Base-by-base conservation (phyloP, 2,797 vertebrate genomes). In the Botia kubotai region DNA sequence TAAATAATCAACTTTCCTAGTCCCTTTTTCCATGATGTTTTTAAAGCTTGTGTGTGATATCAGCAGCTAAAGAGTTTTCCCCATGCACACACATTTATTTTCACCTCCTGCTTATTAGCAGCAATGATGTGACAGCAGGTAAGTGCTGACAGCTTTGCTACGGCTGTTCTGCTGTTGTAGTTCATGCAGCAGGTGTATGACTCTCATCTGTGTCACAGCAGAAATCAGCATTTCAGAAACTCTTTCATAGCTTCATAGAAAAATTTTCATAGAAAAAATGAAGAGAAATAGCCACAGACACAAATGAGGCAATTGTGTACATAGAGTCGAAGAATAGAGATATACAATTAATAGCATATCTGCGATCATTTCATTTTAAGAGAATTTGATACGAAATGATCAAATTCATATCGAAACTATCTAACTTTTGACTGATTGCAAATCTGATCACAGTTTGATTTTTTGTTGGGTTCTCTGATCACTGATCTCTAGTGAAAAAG, bases 111-210 rank as follows among this genome's bases (percentile, higher is more conserved):
- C 16, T 76, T 21, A 23, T 23, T 36, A 48, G n/a, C 67, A 57
- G 50, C 12, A 14, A 26, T 52, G 19, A 29, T 82, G 76, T 72
- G 76, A 50, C 70, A 63, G 26, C 53, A 66, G 60, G 1, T 53
- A 53, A 8, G 39, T 43, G 80, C 16, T 70, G 74, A 85, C 74
- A 85, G 66, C 26, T 48, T 8, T 2, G 63, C 33, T 74, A 17
- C 13, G 77, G 73, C 66, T 82, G 66, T 83, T 74, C 63, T 81
- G 69, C 65, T 58, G 12, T 50, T 26, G 33, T n/a, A 6, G 10
- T 19, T 70, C 36, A 43, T 70, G 43, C 52, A 55, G 67, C 84
- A 83, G 81, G 75, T 85, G 84, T 69, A 50, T 50, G 57, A 65
- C 36, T 65, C 2, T 33, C 33, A 33, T 33, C 33, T 33, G 6